These are phyloP conservation scores for Zaprionus ornatus DNA, from an alignment of 1,140 invertebrate genomes.

Conservation along the genomic window DNA sequence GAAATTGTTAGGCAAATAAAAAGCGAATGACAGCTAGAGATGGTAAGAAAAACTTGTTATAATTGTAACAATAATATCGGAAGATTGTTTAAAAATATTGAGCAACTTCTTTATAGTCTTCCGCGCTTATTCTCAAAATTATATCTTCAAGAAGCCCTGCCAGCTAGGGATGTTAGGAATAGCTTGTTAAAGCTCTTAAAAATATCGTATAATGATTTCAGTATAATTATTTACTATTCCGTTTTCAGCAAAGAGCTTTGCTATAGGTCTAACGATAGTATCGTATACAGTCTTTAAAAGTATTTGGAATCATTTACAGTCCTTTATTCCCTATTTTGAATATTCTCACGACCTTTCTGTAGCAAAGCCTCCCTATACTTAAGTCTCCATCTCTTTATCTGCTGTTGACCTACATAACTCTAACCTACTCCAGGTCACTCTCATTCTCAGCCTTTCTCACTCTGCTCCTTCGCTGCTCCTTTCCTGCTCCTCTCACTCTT, in stretches of 20 bases:
- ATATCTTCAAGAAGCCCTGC: no score
- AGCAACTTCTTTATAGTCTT: no score
- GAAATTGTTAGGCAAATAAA: conserved; percentile 31
- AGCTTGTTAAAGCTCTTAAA: no score
- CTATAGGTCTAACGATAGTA: neutral
- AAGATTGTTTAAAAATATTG: no score
- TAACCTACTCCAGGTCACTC: neutral
- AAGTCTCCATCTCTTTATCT: neutral
- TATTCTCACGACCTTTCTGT: neutral
- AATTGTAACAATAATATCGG: neutral
- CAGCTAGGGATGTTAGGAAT: no score
- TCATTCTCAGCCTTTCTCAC: neutral
- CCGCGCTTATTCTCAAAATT: no score
- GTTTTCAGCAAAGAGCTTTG: neutral
- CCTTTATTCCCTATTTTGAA: neutral
- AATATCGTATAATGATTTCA: no score
- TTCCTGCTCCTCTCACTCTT: neutral
- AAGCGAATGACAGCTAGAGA: neutral
- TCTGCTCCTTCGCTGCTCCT: neutral
- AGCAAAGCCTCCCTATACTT: neutral
- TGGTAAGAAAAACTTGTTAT: neutral
- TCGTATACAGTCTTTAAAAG: neutral
- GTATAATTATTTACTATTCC: no score
- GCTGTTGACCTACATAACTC: neutral
- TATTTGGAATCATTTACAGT: neutral